Evolutionary conservation across 2,113 vertebrate genomes (phyloP).

Genomic region (Urocynchramus pylzowi): DNA sequence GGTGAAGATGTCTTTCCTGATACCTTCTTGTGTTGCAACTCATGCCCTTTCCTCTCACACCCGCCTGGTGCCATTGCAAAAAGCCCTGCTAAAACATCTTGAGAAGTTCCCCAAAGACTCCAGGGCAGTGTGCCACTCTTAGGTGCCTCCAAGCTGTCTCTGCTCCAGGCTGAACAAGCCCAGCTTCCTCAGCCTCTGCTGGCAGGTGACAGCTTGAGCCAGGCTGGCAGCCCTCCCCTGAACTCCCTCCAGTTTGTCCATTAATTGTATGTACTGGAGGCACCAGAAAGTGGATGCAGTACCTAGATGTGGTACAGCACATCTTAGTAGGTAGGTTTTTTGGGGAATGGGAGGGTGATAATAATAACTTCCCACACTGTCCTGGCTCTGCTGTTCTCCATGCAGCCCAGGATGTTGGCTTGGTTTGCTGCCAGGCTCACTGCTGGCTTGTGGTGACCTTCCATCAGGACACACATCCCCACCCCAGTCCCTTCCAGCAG

Average conservation of each 20-base stretch:
- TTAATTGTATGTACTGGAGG: not conserved
- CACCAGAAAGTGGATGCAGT: not conserved
- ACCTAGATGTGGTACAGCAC: not conserved
- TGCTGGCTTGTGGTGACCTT: not conserved
- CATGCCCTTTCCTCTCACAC: not conserved
- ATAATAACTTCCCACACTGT: not conserved
- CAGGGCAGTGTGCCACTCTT: not conserved
- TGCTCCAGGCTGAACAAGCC: not conserved
- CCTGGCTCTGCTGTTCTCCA: not conserved
- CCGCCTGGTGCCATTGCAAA: not conserved
- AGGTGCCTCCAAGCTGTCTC: not conserved
- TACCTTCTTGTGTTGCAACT: not conserved
- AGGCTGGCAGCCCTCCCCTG: not conserved
- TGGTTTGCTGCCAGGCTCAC: not conserved
- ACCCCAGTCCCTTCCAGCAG: not conserved
- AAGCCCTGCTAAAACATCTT: not conserved
- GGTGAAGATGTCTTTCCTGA: not conserved
- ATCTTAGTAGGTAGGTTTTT: too few relatives aligned
- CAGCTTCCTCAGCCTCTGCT: not conserved
- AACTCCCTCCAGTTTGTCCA: not conserved
- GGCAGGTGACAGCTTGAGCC: not conserved
- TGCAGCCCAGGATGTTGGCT: not conserved
- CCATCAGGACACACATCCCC: not conserved
- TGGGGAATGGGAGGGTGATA: rapidly evolving
- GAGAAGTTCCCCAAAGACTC: not conserved